Base-by-base conservation (phyloP, 2,888 invertebrate species). In the Apoderus coryli region DNA sequence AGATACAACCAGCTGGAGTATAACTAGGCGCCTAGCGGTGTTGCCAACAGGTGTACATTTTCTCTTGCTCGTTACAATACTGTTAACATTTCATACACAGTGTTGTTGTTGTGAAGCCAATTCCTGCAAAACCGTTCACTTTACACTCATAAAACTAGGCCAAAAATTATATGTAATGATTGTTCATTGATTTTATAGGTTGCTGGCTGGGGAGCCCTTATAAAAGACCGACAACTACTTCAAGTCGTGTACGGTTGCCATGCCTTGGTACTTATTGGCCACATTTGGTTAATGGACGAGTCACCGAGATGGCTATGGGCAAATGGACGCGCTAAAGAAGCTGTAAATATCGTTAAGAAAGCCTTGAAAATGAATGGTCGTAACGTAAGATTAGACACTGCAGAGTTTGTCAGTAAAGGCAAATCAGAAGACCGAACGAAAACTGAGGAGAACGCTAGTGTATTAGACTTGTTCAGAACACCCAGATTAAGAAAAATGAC, bases 271-370 rank as follows among this genome's bases (percentile, higher is more conserved):
- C 64, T 86, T 1, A 56, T 85, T 16, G 76, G 72, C 2, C 84
- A 86, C 49, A 82, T 81, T 69, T 85, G 86, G 86, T 58, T 82
- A 3, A 76, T 88, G 69, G 85, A 86, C 44, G 86, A 88, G 59
- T 86, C 85, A 4, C 84, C 85, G 0, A 67, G 85, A 10, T 88
- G 86, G 86, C 56, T 86, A 4, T 86, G 86, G 85, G 72, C 76
- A 16, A 81, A 85, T 51, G 85, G 84, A 1, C 65, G 75, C 26
- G 61, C 67, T 0, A 65, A 66, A 28, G 79, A 85, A 56, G 76
- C 85, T 0, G 67, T 84, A 0, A 64, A 67, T 6, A 81, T 86
- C 37, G 69, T 84, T 3, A 67, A 72, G 42, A 78, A 69, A 48
- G 85, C 74, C n/a, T 53, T 82, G n/a, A 72, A 70, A 49, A 71